A percentile compares a stretch with the other conserved stretches of the same genome.
phyloP scores from a whole-genome alignment of 2,113 vertebrate genomes.

The Eptatretus burgeri region DNA sequence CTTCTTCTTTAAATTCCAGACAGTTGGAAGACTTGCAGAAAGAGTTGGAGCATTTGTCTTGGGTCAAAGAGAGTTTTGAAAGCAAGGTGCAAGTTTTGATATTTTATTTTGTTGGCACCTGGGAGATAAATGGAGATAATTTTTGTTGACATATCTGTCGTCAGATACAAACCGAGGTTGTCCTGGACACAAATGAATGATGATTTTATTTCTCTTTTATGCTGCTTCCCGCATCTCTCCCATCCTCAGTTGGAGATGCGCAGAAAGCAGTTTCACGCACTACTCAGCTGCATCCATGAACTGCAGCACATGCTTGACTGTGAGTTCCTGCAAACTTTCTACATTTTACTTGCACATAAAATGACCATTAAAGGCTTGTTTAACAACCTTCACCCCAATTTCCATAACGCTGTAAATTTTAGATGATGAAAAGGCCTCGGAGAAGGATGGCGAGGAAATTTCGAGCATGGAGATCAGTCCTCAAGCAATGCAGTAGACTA shows the following conservation, averaged over 20 bases:
- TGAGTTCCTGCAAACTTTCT: slow-evolving; percentile 22
- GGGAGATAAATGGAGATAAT: too few relatives aligned
- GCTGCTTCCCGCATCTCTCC: background rate
- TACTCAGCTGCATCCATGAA: slow-evolving; percentile 86
- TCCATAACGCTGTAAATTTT: too few relatives aligned
- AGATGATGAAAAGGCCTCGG: too few relatives aligned
- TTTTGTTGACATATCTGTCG: background rate
- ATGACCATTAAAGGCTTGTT: too few relatives aligned
- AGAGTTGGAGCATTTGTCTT: slow-evolving; percentile 70
- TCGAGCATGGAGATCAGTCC: too few relatives aligned
- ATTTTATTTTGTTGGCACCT: background rate
- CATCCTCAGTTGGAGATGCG: slow-evolving; percentile 50
- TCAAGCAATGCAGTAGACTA: too few relatives aligned
- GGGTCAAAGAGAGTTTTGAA: slow-evolving; percentile 80
- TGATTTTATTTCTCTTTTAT: slow-evolving; percentile 8
- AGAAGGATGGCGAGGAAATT: too few relatives aligned
- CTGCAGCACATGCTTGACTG: slow-evolving; percentile 88
- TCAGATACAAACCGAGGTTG: background rate
- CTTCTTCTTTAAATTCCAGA: slow-evolving; percentile 17
- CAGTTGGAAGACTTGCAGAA: slow-evolving; percentile 73
- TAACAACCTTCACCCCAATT: too few relatives aligned
- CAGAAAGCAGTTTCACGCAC: slow-evolving; percentile 87
- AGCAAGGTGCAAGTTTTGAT: slow-evolving; percentile 42
- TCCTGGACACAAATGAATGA: fast-evolving
- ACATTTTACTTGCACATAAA: background rate